Conservation (phyloP, 2,113 vertebrate species). For the Chionodraco myersi region DNA sequence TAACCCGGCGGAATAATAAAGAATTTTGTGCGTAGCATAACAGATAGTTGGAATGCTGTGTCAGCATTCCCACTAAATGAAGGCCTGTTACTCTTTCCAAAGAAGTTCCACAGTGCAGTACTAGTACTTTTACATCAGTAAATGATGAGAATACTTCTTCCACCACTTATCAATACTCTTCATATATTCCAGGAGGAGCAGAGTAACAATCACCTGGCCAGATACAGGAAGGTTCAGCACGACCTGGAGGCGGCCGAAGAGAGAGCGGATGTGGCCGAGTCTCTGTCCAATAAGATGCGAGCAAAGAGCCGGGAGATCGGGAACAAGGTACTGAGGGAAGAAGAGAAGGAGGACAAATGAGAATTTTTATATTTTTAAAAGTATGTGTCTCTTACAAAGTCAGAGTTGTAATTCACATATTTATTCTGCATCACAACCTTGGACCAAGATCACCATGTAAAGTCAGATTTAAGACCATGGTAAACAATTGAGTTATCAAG, state of each 20-base stretch:
- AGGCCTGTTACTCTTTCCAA: not conserved
- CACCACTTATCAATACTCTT: not conserved
- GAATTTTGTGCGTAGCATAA: too few relatives aligned
- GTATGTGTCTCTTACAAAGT: too few relatives aligned
- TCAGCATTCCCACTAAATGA: not conserved
- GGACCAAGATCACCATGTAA: too few relatives aligned
- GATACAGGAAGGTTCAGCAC: slow-evolving; percentile 66
- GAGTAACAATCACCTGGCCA: slow-evolving; percentile 52
- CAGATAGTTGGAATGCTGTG: too few relatives aligned
- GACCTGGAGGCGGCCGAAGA: slow-evolving; percentile 66
- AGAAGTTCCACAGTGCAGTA: not conserved
- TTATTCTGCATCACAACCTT: too few relatives aligned
- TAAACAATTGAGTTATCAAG: too few relatives aligned
- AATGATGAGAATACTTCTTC: not conserved
- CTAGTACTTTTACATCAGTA: not conserved
- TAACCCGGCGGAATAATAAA: too few relatives aligned
- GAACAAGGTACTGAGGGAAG: slow-evolving; percentile 38
- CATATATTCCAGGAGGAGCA: slow-evolving; percentile 66
- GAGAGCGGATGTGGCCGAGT: slow-evolving; percentile 75
- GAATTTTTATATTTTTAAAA: too few relatives aligned
- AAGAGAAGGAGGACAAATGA: too few relatives aligned
- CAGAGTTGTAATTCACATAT: too few relatives aligned
- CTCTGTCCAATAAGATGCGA: slow-evolving; percentile 82
- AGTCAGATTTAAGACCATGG: too few relatives aligned
- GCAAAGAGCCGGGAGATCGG: slow-evolving; percentile 78